Conservation (phyloP, 2,888 invertebrate genomes). For the Eugnorisma glareosa region DNA sequence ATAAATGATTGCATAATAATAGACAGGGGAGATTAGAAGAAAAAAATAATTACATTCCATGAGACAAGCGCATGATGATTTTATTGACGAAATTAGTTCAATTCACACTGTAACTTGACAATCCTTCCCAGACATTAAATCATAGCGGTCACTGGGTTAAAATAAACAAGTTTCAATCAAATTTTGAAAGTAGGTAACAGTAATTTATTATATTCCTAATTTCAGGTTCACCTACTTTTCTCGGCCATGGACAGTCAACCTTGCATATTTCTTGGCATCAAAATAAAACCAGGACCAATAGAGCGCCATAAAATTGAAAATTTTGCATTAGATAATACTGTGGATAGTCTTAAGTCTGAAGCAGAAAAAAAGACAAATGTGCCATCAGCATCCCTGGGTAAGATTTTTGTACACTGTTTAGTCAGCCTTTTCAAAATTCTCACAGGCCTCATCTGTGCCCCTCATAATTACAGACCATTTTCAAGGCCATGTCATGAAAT, state of each 20-base stretch:
- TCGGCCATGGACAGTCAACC: constrained; percentile 77
- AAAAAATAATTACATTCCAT: background rate
- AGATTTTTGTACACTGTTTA: constrained; percentile 15
- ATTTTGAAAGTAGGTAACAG: background rate
- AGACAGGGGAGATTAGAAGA: background rate
- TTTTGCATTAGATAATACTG: constrained; percentile 91
- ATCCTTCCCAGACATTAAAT: background rate
- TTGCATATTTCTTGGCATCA: constrained; percentile 85
- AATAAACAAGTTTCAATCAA: background rate
- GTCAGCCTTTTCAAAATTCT: background rate
- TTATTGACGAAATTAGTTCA: background rate
- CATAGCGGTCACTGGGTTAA: background rate
- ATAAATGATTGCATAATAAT: background rate
- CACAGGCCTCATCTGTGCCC: background rate
- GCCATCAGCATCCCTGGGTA: constrained; percentile 91
- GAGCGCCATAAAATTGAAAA: constrained; percentile 89
- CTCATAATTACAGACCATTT: background rate
- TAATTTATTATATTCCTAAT: background rate
- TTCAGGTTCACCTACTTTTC: constrained; percentile 27
- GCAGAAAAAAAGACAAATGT: constrained; percentile 90
- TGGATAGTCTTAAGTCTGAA: constrained; percentile 90
- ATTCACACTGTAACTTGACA: background rate
- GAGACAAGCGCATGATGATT: background rate
- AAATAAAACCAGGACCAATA: constrained; percentile 87
- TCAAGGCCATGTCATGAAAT: background rate